Base-by-base conservation (phyloP, 1,140 invertebrate species). In the Heliconius melpomene region DNA sequence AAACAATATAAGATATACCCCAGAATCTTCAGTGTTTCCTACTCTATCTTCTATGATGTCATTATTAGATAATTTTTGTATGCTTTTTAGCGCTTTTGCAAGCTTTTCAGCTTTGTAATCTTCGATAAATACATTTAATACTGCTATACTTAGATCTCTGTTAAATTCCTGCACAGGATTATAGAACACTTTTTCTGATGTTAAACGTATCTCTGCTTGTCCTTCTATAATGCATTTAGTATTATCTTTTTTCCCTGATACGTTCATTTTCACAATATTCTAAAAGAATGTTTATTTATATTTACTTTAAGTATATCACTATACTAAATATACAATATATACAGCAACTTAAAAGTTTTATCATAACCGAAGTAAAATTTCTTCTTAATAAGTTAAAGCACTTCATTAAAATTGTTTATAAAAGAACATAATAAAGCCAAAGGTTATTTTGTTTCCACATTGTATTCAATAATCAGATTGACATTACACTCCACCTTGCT, bases 151-250 rank as follows among this genome's bases (percentile, higher is more conserved):
- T n/a, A 99, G 93, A 95, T 99, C 99, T 87, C 99, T 95, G 90
- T 99, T 99, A 87, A 99, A 99, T 94, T 99, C 98, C 94, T 99
- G 99, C 23, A 99, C 98, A 3, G 98, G 98, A 95, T 99, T 99
- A 88, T 99, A 99, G 94, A 99, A 99, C 0, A 99, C 98, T 90
- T 97, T 96, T 72, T 96, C 96, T 23, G 94, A 89, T 13, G 95
- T 96, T 20, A 97, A 93, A 18, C 95, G 86, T 80, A 98, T 96
- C 87, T 96, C 95, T 3, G 98, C 98, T 88, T 96, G 94, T 0
- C 98, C 98, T 95, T 98, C 98, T 78, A 87, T 89, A 77, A 93
- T 90, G 60, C 75, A 72, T 50, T 83, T 85, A 82, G 86, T 87
- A 20, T 79, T 84, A 38, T 74, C 71, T 18, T 72, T 74, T 76